Evolutionary conservation across 1,140 invertebrate genomes (phyloP).

Genomic region (Polyergus mexicanus): DNA sequence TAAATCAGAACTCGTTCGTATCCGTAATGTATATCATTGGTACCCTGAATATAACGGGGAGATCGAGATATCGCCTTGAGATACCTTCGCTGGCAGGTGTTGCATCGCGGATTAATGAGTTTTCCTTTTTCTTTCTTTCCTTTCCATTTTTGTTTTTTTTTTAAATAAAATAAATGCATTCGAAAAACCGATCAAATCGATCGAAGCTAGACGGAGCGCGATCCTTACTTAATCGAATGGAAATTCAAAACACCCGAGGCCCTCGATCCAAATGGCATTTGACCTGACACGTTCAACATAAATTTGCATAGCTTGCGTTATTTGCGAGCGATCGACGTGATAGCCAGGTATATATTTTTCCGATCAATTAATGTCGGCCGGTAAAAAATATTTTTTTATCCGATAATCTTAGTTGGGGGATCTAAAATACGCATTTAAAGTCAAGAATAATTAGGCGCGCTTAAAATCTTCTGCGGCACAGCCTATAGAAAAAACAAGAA

Average conservation of each 20-base stretch:
- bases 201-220: constrained; percentile 53
- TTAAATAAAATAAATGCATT: background rate
- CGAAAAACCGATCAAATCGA: constrained; percentile 47
- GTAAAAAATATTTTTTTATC: constrained; percentile 78
- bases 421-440: constrained; percentile 72
- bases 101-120: constrained; percentile 35
- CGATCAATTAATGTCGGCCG: constrained; percentile 75
- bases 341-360: constrained; percentile 26
- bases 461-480: background rate
- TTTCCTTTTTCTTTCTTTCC: constrained; percentile 4
- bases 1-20: constrained; percentile 38
- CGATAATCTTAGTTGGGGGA: constrained; percentile 77
- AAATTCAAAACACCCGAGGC: constrained; percentile 80
- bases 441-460: constrained; percentile 42
- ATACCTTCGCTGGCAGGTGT: constrained; percentile 40
- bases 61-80: constrained; percentile 43
- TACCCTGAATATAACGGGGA: constrained; percentile 32
- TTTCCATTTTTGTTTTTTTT: background rate
- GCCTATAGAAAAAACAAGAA: background rate
- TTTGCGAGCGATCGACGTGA: constrained; percentile 70
- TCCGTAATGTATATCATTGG: constrained; percentile 49
- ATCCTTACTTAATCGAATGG: constrained; percentile 79
- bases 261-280: constrained; percentile 76
- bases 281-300: constrained; percentile 79
- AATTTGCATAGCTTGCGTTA: constrained; percentile 81